phyloP scores from a whole-genome alignment of 2,113 vertebrate species.

The Cathartes aura region DNA sequence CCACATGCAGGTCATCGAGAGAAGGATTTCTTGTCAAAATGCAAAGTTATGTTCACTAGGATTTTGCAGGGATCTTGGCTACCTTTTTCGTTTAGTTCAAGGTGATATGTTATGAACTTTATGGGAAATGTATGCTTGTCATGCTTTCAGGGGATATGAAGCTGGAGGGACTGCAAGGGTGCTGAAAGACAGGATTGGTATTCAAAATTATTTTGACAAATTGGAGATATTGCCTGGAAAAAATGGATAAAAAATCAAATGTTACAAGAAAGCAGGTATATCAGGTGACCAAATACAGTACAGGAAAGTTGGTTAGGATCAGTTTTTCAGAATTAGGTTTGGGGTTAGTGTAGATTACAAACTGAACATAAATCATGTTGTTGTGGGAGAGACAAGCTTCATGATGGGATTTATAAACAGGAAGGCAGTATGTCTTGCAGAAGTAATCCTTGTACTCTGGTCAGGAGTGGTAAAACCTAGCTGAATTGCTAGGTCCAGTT shows the following conservation, averaged over 20 bases:
- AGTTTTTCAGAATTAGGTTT: neutral
- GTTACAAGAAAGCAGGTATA: neutral
- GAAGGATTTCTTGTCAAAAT: neutral
- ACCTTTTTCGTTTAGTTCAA: neutral
- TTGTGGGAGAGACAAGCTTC: neutral
- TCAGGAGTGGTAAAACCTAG: neutral
- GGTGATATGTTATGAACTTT: neutral
- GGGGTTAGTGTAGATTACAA: neutral
- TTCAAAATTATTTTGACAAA: neutral
- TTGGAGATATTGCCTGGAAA: neutral
- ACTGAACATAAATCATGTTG: neutral
- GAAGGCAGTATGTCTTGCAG: neutral
- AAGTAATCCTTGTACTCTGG: neutral
- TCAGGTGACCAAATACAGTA: neutral
- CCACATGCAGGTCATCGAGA: neutral
- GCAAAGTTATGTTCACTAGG: neutral
- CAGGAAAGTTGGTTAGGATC: neutral
- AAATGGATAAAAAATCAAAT: neutral
- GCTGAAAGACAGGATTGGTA: neutral
- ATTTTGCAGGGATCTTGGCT: neutral
- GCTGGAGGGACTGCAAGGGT: neutral
- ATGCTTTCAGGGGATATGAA: neutral
- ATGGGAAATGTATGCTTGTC: neutral
- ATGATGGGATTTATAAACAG: neutral
- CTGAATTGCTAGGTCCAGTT: neutral